These are phyloP conservation scores for Lepilemur septentrionalis DNA, from an alignment of 2,797 vertebrate genomes.

Conservation along the genomic window DNA sequence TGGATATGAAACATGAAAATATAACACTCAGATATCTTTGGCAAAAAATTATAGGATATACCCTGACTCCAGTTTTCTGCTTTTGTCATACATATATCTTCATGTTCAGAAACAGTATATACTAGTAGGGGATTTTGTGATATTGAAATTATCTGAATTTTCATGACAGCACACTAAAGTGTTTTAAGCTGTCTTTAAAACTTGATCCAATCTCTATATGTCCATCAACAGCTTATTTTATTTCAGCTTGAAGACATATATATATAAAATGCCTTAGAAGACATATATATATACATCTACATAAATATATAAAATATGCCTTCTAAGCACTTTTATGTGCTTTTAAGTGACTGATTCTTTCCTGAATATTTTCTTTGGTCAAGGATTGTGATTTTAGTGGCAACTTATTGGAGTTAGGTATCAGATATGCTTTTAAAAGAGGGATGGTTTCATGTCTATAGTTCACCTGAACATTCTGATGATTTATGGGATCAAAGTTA, in stretches of 20 bases:
- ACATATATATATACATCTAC: not conserved
- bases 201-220: not conserved
- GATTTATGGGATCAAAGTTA: conserved; percentile 9
- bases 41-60: not conserved
- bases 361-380: not conserved
- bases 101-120: not conserved
- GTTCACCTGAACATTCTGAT: conserved; percentile 26
- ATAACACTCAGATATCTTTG: not conserved
- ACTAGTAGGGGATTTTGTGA: not conserved
- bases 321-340: not conserved
- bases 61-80: not conserved
- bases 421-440: conserved; percentile 45
- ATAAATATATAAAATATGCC: not conserved
- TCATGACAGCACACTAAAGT: not conserved
- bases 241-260: not conserved
- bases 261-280: not conserved
- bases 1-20: not conserved
- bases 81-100: not conserved
- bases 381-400: not conserved
- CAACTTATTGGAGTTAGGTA: not conserved
- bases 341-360: conserved; percentile 38
- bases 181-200: conserved; percentile 38
- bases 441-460: conserved; percentile 39
- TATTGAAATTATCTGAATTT: not conserved
- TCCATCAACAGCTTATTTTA: conserved; percentile 49